Percentiles rank a stretch among this genome's conserved stretches.
Evolutionary conservation across 1,140 invertebrate genomes (phyloP).

Genomic region (Leptopilina boulardi): DNA sequence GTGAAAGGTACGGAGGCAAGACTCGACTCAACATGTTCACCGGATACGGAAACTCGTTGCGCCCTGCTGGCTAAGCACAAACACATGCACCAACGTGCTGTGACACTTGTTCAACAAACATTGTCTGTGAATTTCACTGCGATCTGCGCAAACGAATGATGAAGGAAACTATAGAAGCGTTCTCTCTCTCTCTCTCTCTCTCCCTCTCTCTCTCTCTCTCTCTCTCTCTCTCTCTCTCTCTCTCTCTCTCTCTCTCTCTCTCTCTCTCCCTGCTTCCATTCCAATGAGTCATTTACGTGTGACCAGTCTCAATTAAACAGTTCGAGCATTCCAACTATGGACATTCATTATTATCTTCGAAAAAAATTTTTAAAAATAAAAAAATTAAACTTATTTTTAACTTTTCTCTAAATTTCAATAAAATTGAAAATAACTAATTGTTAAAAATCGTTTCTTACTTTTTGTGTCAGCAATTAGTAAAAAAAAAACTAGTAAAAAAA

Average conservation of each 20-base stretch:
- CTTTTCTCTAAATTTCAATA: too few species aligned
- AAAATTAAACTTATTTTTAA: too few species aligned
- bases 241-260: too few species aligned
- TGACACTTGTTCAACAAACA: conserved; percentile 32
- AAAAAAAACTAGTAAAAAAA: too few species aligned
- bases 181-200: too few species aligned
- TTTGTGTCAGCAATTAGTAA: too few species aligned
- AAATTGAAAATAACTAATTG: too few species aligned
- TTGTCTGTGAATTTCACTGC: conserved; percentile 6
- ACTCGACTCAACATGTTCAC: conserved; percentile 18
- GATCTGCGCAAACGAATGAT: conserved; percentile 24
- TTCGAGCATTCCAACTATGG: background rate
- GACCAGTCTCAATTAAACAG: background rate
- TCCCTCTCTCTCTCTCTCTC: too few species aligned
- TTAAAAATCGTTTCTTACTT: too few species aligned
- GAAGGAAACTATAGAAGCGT: conserved; percentile 4
- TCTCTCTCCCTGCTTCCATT: background rate
- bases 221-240: too few species aligned
- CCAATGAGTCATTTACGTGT: conserved; percentile 21
- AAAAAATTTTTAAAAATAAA: too few species aligned
- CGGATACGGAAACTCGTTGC: conserved; percentile 30
- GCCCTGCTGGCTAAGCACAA: conserved; percentile 29
- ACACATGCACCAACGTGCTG: conserved; percentile 24
- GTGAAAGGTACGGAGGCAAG: background rate
- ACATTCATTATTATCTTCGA: background rate